A percentile compares a stretch with the other conserved stretches of the same genome.
phyloP scores from a whole-genome alignment of 2,797 vertebrate genomes.

The Chaetodon trifasciatus region DNA sequence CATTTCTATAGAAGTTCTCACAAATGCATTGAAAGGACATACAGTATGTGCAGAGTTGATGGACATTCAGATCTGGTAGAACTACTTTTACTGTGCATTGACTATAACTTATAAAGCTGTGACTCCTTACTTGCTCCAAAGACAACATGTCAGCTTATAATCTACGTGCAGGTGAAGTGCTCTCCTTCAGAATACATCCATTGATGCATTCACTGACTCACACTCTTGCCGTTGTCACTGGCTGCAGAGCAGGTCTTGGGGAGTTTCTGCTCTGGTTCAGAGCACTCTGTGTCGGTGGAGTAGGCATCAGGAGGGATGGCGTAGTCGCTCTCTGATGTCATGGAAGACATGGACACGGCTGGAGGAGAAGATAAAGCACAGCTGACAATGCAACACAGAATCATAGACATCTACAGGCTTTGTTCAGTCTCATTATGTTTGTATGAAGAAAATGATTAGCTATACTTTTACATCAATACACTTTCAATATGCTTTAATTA shows the following conservation, averaged over 20 bases:
- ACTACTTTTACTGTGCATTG: neutral
- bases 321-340: conserved; percentile 96
- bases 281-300: conserved; percentile 93
- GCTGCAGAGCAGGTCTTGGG: conserved; percentile 92
- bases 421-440: neutral
- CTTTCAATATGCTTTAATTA: neutral
- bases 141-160: neutral
- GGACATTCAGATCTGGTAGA: neutral
- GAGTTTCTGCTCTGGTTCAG: conserved; percentile 95
- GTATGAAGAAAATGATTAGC: neutral
- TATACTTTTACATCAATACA: no score
- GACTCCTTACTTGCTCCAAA: neutral
- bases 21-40: neutral
- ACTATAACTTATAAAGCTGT: neutral
- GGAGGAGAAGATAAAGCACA: conserved; percentile 20
- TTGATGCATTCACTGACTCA: conserved; percentile 73
- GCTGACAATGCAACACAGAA: neutral
- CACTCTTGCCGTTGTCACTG: conserved; percentile 92
- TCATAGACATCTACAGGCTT: neutral
- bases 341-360: conserved; percentile 95
- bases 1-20: neutral
- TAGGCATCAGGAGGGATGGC: conserved; percentile 98
- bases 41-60: neutral
- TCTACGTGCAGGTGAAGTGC: neutral
- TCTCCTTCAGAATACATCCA: neutral